Evolutionary conservation across 2,888 invertebrate species (phyloP).

Genomic region (Scrobipalpa atriplicella): DNA sequence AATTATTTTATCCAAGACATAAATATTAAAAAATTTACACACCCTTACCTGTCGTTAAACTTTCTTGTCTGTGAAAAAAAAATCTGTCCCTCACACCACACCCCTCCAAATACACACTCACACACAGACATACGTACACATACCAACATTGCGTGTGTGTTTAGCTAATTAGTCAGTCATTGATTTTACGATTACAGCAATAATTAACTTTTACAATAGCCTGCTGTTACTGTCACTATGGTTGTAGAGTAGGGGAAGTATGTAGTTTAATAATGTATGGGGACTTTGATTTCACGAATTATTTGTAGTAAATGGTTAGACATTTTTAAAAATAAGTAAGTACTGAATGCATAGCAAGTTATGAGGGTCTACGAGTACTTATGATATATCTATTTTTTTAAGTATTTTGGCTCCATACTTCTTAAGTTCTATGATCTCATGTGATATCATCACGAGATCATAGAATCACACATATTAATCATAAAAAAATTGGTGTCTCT

Average conservation of each 20-base stretch:
- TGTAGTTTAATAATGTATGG: background rate
- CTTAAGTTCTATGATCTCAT: no score
- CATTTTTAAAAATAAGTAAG: no score
- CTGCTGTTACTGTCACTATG: conserved; percentile 23
- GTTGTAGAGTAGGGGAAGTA: conserved; percentile 14
- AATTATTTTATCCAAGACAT: no score
- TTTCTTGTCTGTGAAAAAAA: background rate
- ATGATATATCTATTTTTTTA: no score
- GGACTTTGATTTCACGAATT: background rate
- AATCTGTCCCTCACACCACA: background rate
- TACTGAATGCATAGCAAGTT: no score
- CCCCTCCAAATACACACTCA: background rate
- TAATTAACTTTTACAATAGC: conserved; percentile 54
- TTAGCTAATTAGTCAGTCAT: conserved; percentile 51
- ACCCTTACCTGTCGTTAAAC: background rate
- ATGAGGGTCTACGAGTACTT: no score
- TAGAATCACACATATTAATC: no score
- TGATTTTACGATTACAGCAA: conserved; percentile 52
- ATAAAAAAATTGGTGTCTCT: no score
- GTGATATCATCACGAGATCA: no score
- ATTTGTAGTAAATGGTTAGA: no score
- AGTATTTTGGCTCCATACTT: no score
- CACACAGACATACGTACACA: conserved; percentile 24
- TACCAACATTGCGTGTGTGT: conserved; percentile 35
- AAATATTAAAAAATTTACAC: no score